These are phyloP conservation scores for Bicyclus anynana DNA, from an alignment of 1,140 invertebrate species.

Conservation along the genomic window DNA sequence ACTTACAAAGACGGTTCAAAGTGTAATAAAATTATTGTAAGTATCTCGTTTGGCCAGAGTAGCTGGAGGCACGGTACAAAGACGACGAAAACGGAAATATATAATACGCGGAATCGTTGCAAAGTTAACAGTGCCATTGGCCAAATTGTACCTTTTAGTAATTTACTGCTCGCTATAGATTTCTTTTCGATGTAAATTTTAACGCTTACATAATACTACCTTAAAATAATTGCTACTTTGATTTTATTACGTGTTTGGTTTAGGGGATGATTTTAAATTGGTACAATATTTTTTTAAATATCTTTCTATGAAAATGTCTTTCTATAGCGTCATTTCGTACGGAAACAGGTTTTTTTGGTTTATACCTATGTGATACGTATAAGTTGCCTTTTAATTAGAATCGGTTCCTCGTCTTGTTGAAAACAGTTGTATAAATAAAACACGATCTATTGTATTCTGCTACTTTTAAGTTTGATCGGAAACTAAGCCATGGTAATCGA, in stretches of 20 bases:
- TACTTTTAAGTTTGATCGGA: too few relatives aligned
- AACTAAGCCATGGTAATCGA: not conserved
- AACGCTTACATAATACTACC: slow-evolving; percentile 1
- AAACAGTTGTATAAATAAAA: too few relatives aligned
- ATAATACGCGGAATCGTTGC: slow-evolving; percentile 20
- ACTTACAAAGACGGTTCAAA: slow-evolving; percentile 19
- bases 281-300: too few relatives aligned
- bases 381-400: too few relatives aligned
- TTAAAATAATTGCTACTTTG: not conserved
- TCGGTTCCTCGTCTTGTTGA: too few relatives aligned
- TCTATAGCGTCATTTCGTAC: too few relatives aligned
- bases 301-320: too few relatives aligned
- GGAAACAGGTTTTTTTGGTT: too few relatives aligned
- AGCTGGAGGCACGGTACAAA: slow-evolving; percentile 10
- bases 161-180: slow-evolving; percentile 35
- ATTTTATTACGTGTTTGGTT: not conserved
- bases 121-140: slow-evolving; percentile 19
- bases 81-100: slow-evolving; percentile 20
- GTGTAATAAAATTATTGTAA: slow-evolving; percentile 26
- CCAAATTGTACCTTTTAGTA: slow-evolving; percentile 31
- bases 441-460: too few relatives aligned
- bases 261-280: too few relatives aligned
- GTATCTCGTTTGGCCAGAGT: slow-evolving; percentile 13
- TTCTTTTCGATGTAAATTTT: slow-evolving; percentile 35
- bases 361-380: too few relatives aligned